Base-by-base conservation (phyloP, 2,113 vertebrate species). In the Platysternon megacephalum region DNA sequence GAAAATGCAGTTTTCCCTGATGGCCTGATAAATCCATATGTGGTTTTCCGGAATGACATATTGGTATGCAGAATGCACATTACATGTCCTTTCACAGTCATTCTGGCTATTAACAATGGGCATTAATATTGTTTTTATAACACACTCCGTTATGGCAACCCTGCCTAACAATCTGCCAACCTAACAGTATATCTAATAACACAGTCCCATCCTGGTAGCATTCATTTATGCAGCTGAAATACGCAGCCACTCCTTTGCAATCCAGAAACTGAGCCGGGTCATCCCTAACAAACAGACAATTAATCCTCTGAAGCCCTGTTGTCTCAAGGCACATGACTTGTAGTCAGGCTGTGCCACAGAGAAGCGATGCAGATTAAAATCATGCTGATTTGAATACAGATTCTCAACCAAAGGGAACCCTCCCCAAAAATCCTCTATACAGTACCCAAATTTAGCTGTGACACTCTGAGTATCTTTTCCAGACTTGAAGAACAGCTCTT, bases 331-430 rank as follows among this genome's bases (percentile, higher is more conserved):
- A 79, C 86, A 92, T 84, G 46, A 95, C 90, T 11, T 32, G 1
- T 51, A 4, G 44, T 19, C 53, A 2, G 89, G 49, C 91, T 91
- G 79, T 22, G 58, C 82, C 56, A 61, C 39, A 3, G 74, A 3
- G 74, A 2, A 92, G 89, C 4, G 35, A 1, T 95, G 44, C 82
- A 49, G 58, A n/a, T 29, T 55, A 76, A 35, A 39, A 24, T 26
- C 24, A 24, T 81, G 48, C 11, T 12, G 32, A 13, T 88, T 55
- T 96, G 95, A 96, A 93, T 81, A 95, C 52, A 84, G 7, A 95
- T 79, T 86, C 93, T 96, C 97, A 97, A 90, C 96, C 95, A 94
- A 95, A 95, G 97, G 95, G 96, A 97, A 95, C 97, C 97, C 95
- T 94, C 96, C 93, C 97, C 97, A 94, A 97, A 95, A 96, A 97